Conservation (phyloP, 2,888 invertebrate genomes). For the Xestia sexstrigata region DNA sequence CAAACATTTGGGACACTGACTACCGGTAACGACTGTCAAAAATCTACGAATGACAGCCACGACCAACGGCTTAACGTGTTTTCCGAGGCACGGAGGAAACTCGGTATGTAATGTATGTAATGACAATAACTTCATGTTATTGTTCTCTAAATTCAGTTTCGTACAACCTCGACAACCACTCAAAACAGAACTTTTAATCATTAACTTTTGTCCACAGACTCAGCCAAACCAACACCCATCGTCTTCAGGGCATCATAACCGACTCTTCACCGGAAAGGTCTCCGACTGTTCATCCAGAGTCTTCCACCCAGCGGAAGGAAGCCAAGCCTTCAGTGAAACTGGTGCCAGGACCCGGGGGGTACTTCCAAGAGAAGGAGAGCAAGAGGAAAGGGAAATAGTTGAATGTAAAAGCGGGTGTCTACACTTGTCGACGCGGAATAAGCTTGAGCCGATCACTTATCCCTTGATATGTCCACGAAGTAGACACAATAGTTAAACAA, state of each 20-base stretch:
- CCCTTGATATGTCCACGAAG: no score
- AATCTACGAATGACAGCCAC: no score
- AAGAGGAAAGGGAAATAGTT: conserved; percentile 71
- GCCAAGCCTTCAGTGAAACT: conserved; percentile 71
- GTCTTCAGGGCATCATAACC: conserved; percentile 85
- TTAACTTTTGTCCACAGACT: conserved; percentile 70
- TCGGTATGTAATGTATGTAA: no score
- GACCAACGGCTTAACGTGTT: no score
- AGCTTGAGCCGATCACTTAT: background rate
- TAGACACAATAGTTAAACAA: no score
- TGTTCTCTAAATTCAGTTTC: background rate
- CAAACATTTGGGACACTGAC: no score
- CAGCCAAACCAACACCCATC: conserved; percentile 84
- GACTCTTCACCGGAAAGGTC: conserved; percentile 76
- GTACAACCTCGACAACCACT: background rate
- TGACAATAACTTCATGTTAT: background rate
- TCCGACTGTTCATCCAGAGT: conserved; percentile 65
- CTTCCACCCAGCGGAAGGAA: conserved; percentile 53
- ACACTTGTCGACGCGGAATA: background rate
- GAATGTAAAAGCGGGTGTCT: background rate
- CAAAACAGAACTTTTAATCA: background rate
- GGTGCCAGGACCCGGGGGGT: conserved; percentile 81
- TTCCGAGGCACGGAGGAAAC: no score
- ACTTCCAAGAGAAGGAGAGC: conserved; percentile 79
- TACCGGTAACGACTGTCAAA: no score